Evolutionary conservation across 2,797 vertebrate species (phyloP), one percentile per base, ranked within the genome.

Genomic region (Euthynnus affinis): DNA sequence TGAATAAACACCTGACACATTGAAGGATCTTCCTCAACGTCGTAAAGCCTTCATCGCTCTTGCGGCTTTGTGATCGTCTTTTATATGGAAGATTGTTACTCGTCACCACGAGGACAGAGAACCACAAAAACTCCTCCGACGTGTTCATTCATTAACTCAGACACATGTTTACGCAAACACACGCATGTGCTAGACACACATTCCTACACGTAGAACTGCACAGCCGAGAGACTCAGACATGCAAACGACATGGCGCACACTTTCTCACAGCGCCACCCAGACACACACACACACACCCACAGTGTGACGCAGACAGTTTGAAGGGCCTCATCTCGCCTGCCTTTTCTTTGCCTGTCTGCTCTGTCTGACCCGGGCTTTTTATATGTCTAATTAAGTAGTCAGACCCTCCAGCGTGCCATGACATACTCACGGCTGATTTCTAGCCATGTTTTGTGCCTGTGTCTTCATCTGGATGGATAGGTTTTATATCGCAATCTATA

Each of bases 361-460:
- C 89, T n/a, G 80, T 86, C 89, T 93, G 92, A 92, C 94, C 91
- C 90, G 49, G 85, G 80, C 92, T 90, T 88, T 93, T 93, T 92
- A 92, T 83, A 83, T 49, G 81, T 94, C 91, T 94, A 93, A 95
- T 95, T 94, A 94, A 95, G 93, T 82, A 94, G 93, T 93, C 93
- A 92, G 89, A 93, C 93, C 92, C 92, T 94, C 90, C 89, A 93
- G 91, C 80, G 55, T 88, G 92, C 92, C 88, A 80, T 92, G 89
- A 93, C 93, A 91, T 69, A 84, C 89, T 92, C 93, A 93, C 29
- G 89, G 90, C 88, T 91, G 94, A 94, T 93, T 93, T 91, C 89
- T 92, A 75, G 78, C 91, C 89, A 64, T 80, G 93, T 92, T 92
- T 93, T 93, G 88, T 94, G 90, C 76, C 74, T 57, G 83, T 81